Conservation (phyloP, 35 echinoderm and acorn worm genomes). For the Lytechinus variegatus region DNA sequence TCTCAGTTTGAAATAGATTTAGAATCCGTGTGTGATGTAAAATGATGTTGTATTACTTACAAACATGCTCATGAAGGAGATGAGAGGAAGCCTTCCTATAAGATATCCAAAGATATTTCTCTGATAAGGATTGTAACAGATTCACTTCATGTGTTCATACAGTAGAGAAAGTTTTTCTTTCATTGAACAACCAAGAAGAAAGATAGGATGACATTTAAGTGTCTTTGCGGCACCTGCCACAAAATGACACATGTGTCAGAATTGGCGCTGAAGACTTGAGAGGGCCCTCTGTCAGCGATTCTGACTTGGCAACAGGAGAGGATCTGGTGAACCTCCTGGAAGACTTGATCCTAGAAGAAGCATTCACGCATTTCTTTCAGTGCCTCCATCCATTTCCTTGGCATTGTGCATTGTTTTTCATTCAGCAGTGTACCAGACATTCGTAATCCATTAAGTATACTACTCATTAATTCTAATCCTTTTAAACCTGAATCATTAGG, state of each 20-base stretch:
- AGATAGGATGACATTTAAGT: background rate
- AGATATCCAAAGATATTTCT: background rate
- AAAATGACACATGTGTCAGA: background rate
- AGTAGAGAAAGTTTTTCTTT: background rate
- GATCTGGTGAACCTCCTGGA: background rate
- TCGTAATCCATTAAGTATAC: background rate
- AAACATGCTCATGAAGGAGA: background rate
- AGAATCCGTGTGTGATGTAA: background rate
- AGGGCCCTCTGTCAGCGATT: background rate
- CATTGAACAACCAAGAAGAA: background rate
- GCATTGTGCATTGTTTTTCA: background rate
- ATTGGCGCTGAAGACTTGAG: background rate
- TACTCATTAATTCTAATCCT: constrained; percentile 6
- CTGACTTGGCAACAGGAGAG: background rate
- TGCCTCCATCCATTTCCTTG: background rate
- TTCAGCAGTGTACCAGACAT: background rate
- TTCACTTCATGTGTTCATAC: background rate
- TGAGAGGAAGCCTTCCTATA: background rate
- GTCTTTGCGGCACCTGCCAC: background rate
- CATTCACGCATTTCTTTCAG: background rate
- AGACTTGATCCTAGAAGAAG: background rate
- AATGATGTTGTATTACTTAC: background rate
- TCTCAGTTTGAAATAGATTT: no score
- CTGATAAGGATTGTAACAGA: background rate
- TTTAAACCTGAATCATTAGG: background rate